A percentile compares a stretch with the other conserved stretches of the same genome.
Conservation (phyloP, 2,797 vertebrate genomes). For the Naso thynnoides region DNA sequence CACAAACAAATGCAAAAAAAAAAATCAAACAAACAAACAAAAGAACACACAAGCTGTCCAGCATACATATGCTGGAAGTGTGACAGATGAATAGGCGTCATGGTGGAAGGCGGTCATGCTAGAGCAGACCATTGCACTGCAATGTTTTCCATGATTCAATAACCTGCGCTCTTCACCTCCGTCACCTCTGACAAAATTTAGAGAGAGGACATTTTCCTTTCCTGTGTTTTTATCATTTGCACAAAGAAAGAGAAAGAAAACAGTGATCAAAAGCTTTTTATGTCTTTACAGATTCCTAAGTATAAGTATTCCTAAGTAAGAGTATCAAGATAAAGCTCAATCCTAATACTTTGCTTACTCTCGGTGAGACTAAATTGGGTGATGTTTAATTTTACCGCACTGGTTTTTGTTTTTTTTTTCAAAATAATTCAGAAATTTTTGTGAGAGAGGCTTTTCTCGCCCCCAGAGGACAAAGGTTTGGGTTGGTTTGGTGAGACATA, state of each 20-base stretch:
- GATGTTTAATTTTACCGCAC: too few species aligned
- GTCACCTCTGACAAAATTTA: conserved; percentile 60
- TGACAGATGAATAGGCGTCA: conserved; percentile 77
- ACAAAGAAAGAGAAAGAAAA: not conserved
- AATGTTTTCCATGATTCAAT: conserved; percentile 58
- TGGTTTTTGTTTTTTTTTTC: too few species aligned
- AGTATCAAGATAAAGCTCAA: too few species aligned
- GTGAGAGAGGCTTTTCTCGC: too few species aligned
- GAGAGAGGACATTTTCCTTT: conserved; percentile 31
- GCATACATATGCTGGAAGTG: conserved; percentile 71
- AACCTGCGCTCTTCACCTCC: conserved; percentile 43
- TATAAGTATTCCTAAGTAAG: too few species aligned
- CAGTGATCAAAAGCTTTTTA: not conserved
- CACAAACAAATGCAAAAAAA: not conserved
- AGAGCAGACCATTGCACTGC: conserved; percentile 33
- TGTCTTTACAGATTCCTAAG: too few species aligned
- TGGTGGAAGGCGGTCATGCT: conserved; percentile 62
- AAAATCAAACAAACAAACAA: conserved; percentile 12
- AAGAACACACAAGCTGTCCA: conserved; percentile 14
- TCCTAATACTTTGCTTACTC: too few species aligned
- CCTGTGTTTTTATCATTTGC: conserved; percentile 28
- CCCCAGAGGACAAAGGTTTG: too few species aligned
- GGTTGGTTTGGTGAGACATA: too few species aligned
- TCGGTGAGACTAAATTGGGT: too few species aligned
- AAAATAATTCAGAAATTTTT: too few species aligned